These are phyloP conservation scores for Ochropleura leucogaster DNA, from an alignment of 2,888 invertebrate species.

Conservation along the genomic window DNA sequence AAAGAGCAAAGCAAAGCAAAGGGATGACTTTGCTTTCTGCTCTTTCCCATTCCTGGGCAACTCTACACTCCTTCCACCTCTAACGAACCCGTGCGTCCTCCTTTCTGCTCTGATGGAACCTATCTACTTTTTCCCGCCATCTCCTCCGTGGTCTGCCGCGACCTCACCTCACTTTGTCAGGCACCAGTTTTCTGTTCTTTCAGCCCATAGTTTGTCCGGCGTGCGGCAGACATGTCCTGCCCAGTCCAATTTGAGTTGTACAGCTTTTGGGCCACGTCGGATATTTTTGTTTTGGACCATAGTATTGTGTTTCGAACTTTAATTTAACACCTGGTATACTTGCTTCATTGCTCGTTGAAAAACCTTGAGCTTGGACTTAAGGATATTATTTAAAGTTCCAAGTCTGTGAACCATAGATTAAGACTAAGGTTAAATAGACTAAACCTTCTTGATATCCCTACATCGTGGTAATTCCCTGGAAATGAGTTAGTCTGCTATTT, in stretches of 20 bases:
- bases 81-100: background rate
- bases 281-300: too few species aligned
- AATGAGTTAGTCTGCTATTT: constrained; percentile 28
- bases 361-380: too few species aligned
- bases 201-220: background rate
- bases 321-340: too few species aligned
- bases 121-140: background rate
- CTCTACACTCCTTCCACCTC: background rate
- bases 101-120: background rate
- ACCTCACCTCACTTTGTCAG: background rate
- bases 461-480: constrained; percentile 22
- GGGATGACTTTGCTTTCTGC: too few species aligned
- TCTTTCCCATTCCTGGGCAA: background rate
- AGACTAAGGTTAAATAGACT: too few species aligned
- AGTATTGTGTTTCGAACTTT: too few species aligned
- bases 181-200: background rate
- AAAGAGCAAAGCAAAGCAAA: background rate
- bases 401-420: too few species aligned
- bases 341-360: too few species aligned
- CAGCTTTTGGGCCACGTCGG: too few species aligned
- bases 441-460: constrained; percentile 2
- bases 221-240: too few species aligned
- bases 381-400: too few species aligned
- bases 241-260: too few species aligned
- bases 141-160: background rate